phyloP scores from a whole-genome alignment of 2,888 invertebrate species.

The Holacanthella duospinosa region DNA sequence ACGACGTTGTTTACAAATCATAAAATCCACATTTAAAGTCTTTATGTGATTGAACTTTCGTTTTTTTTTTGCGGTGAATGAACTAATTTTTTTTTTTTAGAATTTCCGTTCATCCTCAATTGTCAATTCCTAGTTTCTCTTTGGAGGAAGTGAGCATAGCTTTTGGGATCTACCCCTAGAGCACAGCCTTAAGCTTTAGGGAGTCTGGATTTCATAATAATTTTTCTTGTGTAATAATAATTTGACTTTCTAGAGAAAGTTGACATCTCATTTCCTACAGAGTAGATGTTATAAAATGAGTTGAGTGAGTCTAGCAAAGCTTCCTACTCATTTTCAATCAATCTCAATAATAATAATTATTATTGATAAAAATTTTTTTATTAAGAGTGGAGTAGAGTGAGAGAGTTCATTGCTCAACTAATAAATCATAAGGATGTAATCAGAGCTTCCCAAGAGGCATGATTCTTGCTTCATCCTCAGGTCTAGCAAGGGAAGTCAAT shows the following conservation, averaged over 20 bases:
- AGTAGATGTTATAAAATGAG: neutral
- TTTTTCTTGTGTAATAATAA: neutral
- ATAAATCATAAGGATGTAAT: no score
- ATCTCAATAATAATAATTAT: no score
- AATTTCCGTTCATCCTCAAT: slow-evolving; percentile 2
- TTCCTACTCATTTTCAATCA: no score
- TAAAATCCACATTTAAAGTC: no score
- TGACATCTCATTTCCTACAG: neutral
- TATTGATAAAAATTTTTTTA: no score
- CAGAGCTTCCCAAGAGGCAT: no score
- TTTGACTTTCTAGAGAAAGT: neutral
- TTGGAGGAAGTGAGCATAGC: neutral
- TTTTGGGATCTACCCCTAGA: neutral
- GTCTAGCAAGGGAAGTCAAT: neutral
- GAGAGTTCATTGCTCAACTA: no score
- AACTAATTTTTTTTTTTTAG: neutral
- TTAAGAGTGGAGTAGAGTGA: no score
- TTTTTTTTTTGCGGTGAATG: no score
- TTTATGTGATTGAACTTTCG: no score
- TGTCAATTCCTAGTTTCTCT: neutral
- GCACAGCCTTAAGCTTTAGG: neutral
- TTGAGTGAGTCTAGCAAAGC: neutral
- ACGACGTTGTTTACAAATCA: no score
- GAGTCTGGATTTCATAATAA: neutral
- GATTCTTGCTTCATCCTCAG: no score